A percentile compares a stretch with the other conserved stretches of the same genome.
Evolutionary conservation across 1,140 invertebrate species (phyloP).

Genomic region (Tribolium madens): DNA sequence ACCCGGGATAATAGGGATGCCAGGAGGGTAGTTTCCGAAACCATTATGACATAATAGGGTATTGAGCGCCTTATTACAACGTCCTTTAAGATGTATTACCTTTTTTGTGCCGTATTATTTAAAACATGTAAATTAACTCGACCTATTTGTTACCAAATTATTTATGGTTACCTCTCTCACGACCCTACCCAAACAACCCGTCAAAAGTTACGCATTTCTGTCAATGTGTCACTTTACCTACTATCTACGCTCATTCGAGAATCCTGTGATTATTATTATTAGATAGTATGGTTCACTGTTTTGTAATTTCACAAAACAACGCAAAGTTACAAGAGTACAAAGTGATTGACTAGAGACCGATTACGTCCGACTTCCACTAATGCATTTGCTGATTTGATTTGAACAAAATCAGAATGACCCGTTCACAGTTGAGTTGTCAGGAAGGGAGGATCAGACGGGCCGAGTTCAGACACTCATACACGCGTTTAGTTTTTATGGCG

Average conservation of each 20-base stretch:
- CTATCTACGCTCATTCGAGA: too few species aligned
- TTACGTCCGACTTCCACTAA: slow-evolving; percentile 3
- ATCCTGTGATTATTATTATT: too few species aligned
- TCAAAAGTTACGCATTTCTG: too few species aligned
- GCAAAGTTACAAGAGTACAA: background rate
- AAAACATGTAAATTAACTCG: slow-evolving; percentile 45
- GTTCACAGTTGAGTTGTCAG: slow-evolving; percentile 48
- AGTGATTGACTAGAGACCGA: background rate
- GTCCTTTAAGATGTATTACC: slow-evolving; percentile 40
- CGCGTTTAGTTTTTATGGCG: slow-evolving; percentile 50
- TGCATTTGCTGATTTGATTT: slow-evolving; percentile 48
- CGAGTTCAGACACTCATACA: slow-evolving; percentile 33
- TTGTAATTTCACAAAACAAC: too few species aligned
- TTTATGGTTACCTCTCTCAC: slow-evolving; percentile 36
- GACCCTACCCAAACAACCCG: background rate
- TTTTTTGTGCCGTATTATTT: slow-evolving; percentile 30
- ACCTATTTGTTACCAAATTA: slow-evolving; percentile 44
- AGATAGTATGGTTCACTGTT: too few species aligned
- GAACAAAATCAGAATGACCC: slow-evolving; percentile 22
- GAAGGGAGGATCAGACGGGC: slow-evolving; percentile 29
- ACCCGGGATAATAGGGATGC: slow-evolving; percentile 59
- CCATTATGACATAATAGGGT: slow-evolving; percentile 63
- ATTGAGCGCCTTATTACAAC: slow-evolving; percentile 59
- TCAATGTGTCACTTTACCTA: too few species aligned
- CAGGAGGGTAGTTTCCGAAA: slow-evolving; percentile 58